Conservation (phyloP, 2,113 vertebrate genomes). For the Dromas ardeola region DNA sequence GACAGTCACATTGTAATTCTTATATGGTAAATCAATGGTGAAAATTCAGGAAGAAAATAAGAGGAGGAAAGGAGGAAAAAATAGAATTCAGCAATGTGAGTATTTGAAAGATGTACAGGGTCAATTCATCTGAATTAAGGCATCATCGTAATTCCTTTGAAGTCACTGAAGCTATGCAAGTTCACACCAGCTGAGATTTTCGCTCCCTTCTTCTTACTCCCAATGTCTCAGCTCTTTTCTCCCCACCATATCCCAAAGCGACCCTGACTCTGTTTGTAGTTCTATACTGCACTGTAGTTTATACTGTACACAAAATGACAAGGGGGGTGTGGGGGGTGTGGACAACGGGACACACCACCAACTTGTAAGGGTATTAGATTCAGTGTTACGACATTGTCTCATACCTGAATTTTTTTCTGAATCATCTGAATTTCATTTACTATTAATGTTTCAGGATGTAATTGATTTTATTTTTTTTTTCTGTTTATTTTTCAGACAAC, state of each 20-base stretch:
- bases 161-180: not conserved
- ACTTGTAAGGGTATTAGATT: not conserved
- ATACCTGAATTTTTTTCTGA: not conserved
- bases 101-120: not conserved
- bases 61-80: not conserved
- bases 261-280: not conserved
- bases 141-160: not conserved
- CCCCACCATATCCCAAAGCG: not conserved
- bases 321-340: fast-evolving
- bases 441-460: not conserved
- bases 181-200: not conserved
- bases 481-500: not conserved
- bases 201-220: not conserved
- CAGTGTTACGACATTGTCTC: not conserved
- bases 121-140: not conserved
- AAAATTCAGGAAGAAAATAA: constrained; percentile 5
- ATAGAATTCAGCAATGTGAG: not conserved
- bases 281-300: not conserved
- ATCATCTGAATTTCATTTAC: not conserved
- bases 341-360: not conserved
- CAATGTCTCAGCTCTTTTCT: not conserved
- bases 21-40: not conserved
- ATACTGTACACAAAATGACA: not conserved
- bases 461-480: not conserved
- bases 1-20: not conserved